A percentile compares a stretch with the other conserved stretches of the same genome.
These are phyloP conservation scores for Ecliptopera silaceata DNA, from an alignment of 2,888 invertebrate species.

Conservation along the genomic window DNA sequence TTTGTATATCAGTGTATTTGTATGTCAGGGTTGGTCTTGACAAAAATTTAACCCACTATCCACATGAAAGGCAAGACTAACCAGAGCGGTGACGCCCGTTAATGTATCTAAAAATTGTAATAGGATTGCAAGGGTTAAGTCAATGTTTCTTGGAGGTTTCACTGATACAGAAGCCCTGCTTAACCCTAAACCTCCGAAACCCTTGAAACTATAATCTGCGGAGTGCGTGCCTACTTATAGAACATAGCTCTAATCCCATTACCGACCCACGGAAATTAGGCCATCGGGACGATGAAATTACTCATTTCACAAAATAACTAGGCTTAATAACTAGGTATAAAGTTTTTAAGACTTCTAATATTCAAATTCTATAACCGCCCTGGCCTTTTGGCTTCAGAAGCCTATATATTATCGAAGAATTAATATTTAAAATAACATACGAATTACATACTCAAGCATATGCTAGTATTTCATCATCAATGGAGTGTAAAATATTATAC, in stretches of 20 bases:
- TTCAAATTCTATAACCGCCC: no score
- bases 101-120: not conserved
- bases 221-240: conserved; percentile 50
- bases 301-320: conserved; percentile 11
- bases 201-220: conserved; percentile 74
- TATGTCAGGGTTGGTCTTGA: no score
- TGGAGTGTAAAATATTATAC: no score
- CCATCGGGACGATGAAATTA: conserved; percentile 37
- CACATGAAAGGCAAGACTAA: not conserved
- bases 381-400: no score
- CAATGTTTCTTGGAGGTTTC: conserved; percentile 11
- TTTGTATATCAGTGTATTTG: no score
- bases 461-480: no score
- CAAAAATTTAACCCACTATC: no score
- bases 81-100: not conserved
- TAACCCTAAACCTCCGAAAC: conserved; percentile 79
- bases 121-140: conserved; percentile 17
- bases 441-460: no score
- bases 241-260: conserved; percentile 69
- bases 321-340: no score
- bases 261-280: conserved; percentile 59
- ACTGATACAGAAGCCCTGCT: conserved; percentile 40
- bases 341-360: no score
- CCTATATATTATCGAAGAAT: no score
- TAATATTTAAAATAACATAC: no score